Evolutionary conservation across 2,797 vertebrate genomes (phyloP).

Genomic region (Danio albolineatus): DNA sequence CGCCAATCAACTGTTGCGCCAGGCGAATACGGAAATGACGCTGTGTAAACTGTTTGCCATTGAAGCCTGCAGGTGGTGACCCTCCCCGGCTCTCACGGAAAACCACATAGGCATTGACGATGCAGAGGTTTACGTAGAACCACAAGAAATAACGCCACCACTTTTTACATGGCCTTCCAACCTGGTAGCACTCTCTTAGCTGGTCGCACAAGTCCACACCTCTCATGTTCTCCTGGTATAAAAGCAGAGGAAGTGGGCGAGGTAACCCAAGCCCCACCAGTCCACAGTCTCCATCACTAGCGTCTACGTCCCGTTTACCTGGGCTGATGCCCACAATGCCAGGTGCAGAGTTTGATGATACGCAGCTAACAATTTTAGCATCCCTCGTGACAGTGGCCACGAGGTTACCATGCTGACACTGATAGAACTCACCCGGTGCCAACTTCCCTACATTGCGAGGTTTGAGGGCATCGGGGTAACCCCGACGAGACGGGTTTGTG

Average conservation of each 20-base stretch:
- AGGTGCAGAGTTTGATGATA: constrained; percentile 83
- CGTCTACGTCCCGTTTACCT: constrained; percentile 68
- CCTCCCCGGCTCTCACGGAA: constrained; percentile 79
- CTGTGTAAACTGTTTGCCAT: constrained; percentile 84
- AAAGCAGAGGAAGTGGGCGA: constrained; percentile 79
- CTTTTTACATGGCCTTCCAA: constrained; percentile 83
- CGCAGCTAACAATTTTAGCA: constrained; percentile 78
- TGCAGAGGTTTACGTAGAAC: constrained; percentile 86
- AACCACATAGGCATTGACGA: constrained; percentile 84
- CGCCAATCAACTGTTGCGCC: constrained; percentile 85
- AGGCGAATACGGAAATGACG: constrained; percentile 84
- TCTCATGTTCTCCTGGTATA: constrained; percentile 87
- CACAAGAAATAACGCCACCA: constrained; percentile 89
- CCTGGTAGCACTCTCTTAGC: constrained; percentile 85
- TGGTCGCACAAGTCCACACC: constrained; percentile 85
- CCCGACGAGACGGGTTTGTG: constrained; percentile 76
- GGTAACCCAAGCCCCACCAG: constrained; percentile 71
- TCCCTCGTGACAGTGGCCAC: constrained; percentile 82
- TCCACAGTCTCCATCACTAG: constrained; percentile 70
- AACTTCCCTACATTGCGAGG: constrained; percentile 82
- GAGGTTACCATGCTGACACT: constrained; percentile 84
- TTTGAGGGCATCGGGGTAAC: constrained; percentile 81
- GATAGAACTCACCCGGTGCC: constrained; percentile 82
- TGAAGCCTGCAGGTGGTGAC: constrained; percentile 77
- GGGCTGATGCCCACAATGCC: constrained; percentile 84